Evolutionary conservation across 2,113 vertebrate species (phyloP).

Genomic region (Alectura lathami): DNA sequence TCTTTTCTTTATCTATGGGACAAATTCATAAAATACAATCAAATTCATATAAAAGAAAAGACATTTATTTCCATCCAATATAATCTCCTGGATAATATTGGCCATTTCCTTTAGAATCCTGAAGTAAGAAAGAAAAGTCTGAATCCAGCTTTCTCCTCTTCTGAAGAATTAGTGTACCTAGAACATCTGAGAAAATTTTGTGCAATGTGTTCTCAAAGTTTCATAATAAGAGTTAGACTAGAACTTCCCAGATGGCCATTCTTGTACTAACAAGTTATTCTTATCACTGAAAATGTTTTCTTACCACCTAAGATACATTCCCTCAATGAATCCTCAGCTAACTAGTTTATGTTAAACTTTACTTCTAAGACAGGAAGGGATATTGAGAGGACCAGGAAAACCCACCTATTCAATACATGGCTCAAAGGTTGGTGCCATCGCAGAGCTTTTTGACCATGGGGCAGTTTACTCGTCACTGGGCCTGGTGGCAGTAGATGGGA

Average conservation of each 20-base stretch:
- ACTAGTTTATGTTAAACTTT: neutral
- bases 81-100: neutral
- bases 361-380: neutral
- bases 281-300: neutral
- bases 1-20: neutral
- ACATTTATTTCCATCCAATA: neutral
- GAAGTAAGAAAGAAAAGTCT: neutral
- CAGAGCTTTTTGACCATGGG: too few species aligned
- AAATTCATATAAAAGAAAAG: neutral
- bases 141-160: neutral
- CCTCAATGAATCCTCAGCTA: neutral
- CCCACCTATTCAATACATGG: too few species aligned
- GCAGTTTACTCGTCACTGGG: too few species aligned
- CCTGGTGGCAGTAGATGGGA: too few species aligned
- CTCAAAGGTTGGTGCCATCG: too few species aligned
- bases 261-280: neutral
- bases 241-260: neutral
- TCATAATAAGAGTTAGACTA: neutral
- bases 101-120: neutral
- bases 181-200: neutral
- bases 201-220: neutral
- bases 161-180: neutral
- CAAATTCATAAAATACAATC: neutral
- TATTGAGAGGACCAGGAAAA: too few species aligned
- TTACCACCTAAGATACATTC: neutral